Conservation (phyloP, 2,888 invertebrate species). For the Hirtodrosophila duncani region DNA sequence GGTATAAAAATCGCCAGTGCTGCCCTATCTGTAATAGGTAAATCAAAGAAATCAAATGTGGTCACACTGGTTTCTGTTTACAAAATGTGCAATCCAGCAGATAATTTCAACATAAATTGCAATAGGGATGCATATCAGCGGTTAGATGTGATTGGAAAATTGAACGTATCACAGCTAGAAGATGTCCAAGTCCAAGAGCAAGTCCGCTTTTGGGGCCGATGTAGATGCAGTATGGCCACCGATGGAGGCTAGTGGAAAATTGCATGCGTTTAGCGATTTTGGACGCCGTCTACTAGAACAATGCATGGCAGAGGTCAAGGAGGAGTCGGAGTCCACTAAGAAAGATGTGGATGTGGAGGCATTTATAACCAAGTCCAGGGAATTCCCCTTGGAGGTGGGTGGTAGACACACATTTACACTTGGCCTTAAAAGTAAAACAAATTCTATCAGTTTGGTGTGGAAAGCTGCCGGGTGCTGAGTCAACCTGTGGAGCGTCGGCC, state of each 20-base stretch:
- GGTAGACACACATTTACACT: neutral
- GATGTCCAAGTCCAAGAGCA: too few relatives aligned
- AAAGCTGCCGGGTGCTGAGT: conserved; percentile 68
- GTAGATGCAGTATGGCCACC: conserved; percentile 58
- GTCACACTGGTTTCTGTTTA: too few relatives aligned
- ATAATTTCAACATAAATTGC: too few relatives aligned
- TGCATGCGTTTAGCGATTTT: conserved; percentile 43
- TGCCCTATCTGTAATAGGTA: too few relatives aligned
- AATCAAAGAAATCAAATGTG: too few relatives aligned
- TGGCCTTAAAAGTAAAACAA: neutral
- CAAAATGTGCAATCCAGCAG: too few relatives aligned
- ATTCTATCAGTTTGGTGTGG: conserved; percentile 71
- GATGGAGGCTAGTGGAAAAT: neutral
- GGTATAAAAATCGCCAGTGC: too few relatives aligned
- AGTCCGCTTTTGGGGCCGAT: conserved; percentile 67
- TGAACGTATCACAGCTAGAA: too few relatives aligned
- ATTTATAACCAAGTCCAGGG: conserved; percentile 54
- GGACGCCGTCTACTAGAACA: conserved; percentile 50
- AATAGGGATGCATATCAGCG: too few relatives aligned
- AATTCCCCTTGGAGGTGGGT: conserved; percentile 69
- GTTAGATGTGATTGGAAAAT: too few relatives aligned
- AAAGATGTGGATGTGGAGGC: conserved; percentile 36
- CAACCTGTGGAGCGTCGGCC: conserved; percentile 62
- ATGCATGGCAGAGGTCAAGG: conserved; percentile 45
- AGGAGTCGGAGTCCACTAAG: conserved; percentile 43